phyloP scores from a whole-genome alignment of 2,888 invertebrate genomes.

The Caenorhabditis sulstoni region DNA sequence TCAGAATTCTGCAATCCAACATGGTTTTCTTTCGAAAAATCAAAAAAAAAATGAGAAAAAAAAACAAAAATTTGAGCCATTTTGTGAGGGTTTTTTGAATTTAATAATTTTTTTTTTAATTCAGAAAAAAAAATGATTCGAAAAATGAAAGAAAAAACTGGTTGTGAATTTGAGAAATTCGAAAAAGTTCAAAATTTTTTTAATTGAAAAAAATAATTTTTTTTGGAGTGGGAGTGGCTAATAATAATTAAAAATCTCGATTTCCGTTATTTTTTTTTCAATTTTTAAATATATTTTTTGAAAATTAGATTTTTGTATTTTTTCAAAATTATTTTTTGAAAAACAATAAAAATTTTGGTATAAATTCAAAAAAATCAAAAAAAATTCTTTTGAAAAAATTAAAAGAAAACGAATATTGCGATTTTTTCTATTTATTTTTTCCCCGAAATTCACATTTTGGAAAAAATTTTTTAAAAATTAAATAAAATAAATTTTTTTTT shows the following conservation, averaged over 20 bases:
- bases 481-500: not conserved
- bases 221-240: no score
- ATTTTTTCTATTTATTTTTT: no score
- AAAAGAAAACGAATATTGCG: no score
- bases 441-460: not conserved
- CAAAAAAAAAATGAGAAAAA: not conserved
- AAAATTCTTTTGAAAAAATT: not conserved
- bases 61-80: no score
- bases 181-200: not conserved
- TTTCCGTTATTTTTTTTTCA: no score
- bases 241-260: no score
- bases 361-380: not conserved
- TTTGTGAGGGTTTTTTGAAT: not conserved
- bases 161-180: no score
- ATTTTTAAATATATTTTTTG: not conserved
- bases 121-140: no score
- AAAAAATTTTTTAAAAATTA: no score
- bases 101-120: not conserved
- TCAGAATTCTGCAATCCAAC: constrained; percentile 74
- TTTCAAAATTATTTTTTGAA: no score
- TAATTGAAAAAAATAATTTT: not conserved
- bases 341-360: not conserved
- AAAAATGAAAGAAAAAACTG: no score
- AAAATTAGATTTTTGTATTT: not conserved
- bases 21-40: no score